These are phyloP conservation scores for Chamaetylas fuelleborni DNA, from an alignment of 2,113 vertebrate genomes.

Conservation along the genomic window DNA sequence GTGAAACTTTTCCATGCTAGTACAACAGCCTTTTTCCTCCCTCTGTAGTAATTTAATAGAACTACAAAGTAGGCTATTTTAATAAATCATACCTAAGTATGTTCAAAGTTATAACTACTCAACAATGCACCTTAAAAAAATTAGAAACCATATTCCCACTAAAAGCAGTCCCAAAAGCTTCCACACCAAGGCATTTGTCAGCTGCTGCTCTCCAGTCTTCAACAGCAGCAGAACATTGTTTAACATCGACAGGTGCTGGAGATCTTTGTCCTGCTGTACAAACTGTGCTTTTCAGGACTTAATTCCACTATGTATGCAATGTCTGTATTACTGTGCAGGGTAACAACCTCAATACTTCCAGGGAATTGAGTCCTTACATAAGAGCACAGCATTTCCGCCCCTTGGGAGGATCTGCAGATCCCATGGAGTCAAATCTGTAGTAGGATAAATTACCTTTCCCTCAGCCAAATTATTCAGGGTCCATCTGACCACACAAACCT, in stretches of 20 bases:
- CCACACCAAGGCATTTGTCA: background rate
- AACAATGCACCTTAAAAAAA: background rate
- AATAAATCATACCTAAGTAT: background rate
- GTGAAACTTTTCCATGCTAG: background rate
- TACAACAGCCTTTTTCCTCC: background rate
- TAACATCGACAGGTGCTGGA: background rate
- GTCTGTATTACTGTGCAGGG: background rate
- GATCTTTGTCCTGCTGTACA: background rate
- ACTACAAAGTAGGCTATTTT: background rate
- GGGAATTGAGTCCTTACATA: background rate
- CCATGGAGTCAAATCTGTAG: rapidly evolving
- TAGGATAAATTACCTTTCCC: background rate
- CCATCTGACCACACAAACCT: background rate
- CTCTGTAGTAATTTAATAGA: background rate
- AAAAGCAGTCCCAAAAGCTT: background rate
- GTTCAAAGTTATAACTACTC: background rate
- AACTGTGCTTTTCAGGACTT: background rate
- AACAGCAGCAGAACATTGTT: background rate
- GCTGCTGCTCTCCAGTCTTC: background rate
- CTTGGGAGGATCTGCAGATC: background rate
- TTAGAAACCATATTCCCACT: background rate
- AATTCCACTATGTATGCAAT: background rate
- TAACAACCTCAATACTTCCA: background rate
- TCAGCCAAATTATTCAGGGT: background rate
- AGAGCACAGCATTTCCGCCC: background rate